Evolutionary conservation across 2,888 invertebrate species (phyloP).

Genomic region (Bruchidius siliquastri): DNA sequence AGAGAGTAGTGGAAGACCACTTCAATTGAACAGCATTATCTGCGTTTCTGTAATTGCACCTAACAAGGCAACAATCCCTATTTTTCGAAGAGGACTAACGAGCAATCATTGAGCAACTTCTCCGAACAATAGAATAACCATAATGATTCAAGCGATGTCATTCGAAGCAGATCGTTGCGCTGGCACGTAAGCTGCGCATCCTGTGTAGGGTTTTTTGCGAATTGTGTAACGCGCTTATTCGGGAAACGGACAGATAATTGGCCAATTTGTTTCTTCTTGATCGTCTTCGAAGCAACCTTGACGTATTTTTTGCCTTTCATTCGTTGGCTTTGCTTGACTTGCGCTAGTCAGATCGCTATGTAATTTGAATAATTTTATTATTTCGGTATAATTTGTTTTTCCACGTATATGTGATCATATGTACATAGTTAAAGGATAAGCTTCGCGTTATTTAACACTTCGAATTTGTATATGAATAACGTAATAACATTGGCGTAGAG

Average conservation of each 20-base stretch:
- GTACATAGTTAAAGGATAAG: background rate
- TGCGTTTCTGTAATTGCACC: conserved; percentile 6
- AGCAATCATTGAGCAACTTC: conserved; percentile 9
- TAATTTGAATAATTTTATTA: conserved; percentile 5
- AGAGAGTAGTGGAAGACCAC: too few relatives aligned
- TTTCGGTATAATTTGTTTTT: background rate
- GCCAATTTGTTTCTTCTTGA: conserved; percentile 24
- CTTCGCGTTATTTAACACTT: background rate
- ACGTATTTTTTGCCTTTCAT: conserved; percentile 11
- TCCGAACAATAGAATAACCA: conserved; percentile 8
- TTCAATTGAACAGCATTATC: background rate
- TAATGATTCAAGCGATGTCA: conserved; percentile 5
- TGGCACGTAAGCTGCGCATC: conserved; percentile 7
- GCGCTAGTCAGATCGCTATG: conserved; percentile 3
- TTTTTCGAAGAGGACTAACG: background rate
- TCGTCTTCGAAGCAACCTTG: conserved; percentile 23
- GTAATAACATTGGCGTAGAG: background rate
- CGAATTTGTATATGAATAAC: background rate
- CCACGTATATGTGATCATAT: background rate
- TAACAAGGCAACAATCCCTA: background rate
- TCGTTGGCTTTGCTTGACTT: conserved; percentile 8
- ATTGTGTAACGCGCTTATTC: background rate
- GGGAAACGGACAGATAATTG: conserved; percentile 19
- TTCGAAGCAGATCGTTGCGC: background rate
- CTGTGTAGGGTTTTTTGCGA: conserved; percentile 3